Evolutionary conservation across 2,888 invertebrate genomes (phyloP).

Genomic region (Maniola hyperantus): DNA sequence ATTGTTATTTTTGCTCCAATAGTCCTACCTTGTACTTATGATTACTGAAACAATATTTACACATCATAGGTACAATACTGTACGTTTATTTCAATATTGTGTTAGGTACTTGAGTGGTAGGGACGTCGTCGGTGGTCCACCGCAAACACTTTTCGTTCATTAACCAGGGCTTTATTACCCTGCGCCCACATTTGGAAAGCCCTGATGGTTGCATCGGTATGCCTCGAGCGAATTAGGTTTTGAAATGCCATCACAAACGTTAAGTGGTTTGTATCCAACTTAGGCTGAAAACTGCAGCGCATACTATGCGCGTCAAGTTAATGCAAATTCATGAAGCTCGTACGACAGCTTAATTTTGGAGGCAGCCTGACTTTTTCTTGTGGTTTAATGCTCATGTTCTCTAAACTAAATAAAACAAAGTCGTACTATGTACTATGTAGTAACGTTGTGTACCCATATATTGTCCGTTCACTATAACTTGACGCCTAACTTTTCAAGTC

Average conservation of each 20-base stretch:
- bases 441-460: no score
- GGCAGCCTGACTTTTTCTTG: no score
- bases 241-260: constrained; percentile 11
- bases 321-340: no score
- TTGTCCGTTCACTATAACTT: no score
- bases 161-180: constrained; percentile 70
- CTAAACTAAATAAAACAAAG: no score
- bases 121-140: constrained; percentile 68
- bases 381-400: no score
- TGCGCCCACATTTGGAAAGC: constrained; percentile 50
- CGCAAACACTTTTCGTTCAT: constrained; percentile 64
- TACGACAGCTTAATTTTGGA: no score
- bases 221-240: constrained; percentile 30
- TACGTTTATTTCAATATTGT: constrained; percentile 43
- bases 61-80: not conserved
- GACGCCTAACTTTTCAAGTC: no score
- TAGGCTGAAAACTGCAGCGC: no score
- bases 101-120: constrained; percentile 43
- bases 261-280: not conserved
- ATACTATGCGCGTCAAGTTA: no score
- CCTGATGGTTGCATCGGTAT: constrained; percentile 38
- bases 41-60: not conserved
- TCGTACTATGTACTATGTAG: no score
- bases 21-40: not conserved
- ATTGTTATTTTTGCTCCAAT: constrained; percentile 15